Percentiles rank a stretch among this genome's conserved stretches.
Evolutionary conservation across 2,888 invertebrate species (phyloP).

Genomic region (Vesta saturnalis): DNA sequence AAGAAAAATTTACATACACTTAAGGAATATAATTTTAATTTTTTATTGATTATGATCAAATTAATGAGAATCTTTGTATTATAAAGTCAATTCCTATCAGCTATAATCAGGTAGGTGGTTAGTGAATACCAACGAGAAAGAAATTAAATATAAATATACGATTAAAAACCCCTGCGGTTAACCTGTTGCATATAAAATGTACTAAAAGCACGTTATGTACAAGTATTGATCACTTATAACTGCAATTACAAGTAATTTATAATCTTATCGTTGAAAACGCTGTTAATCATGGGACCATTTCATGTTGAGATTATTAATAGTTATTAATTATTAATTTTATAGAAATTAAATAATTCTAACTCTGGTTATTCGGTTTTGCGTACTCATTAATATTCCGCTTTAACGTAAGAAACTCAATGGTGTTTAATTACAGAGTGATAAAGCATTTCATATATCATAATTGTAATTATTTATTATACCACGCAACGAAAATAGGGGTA

Average conservation of each 20-base stretch:
- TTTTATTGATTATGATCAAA: constrained; percentile 39
- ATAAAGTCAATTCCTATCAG: constrained; percentile 32
- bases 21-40: constrained; percentile 45
- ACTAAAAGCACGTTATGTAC: constrained; percentile 27
- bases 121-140: constrained; percentile 18
- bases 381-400: no score
- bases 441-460: no score
- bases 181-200: constrained; percentile 49
- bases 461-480: no score
- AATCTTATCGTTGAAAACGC: constrained; percentile 25
- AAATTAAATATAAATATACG: constrained; percentile 21
- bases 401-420: no score
- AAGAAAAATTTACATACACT: constrained; percentile 54
- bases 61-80: constrained; percentile 38
- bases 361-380: no score
- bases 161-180: constrained; percentile 46
- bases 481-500: no score
- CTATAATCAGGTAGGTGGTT: constrained; percentile 23
- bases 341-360: no score
- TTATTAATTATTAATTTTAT: constrained; percentile 1
- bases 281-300: background rate
- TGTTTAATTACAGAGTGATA: no score
- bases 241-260: constrained; percentile 51
- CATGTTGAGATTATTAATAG: constrained; percentile 1
- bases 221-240: constrained; percentile 48